Percentiles rank a stretch among this genome's conserved stretches.
phyloP scores from a whole-genome alignment of 92 coral and sea anemone species.

The Ricordea florida region DNA sequence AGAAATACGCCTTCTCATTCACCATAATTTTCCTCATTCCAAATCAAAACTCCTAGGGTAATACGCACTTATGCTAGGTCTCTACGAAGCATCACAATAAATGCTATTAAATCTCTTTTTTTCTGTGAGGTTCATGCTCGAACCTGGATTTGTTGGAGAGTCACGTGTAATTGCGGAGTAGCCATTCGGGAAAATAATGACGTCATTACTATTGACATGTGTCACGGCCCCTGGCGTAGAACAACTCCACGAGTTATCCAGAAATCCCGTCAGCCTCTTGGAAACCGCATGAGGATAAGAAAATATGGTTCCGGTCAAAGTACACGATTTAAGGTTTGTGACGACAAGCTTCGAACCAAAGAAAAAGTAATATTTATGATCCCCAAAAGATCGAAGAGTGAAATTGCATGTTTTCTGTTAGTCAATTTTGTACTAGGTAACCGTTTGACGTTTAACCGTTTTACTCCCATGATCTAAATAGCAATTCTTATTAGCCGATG shows the following conservation, averaged over 20 bases:
- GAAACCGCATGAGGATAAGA: slow-evolving; percentile 63
- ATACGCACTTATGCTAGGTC: no score
- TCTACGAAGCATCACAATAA: no score
- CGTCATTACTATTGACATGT: slow-evolving; percentile 83
- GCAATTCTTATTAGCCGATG: no score
- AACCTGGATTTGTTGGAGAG: slow-evolving; percentile 91
- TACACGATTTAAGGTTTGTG: slow-evolving; percentile 68
- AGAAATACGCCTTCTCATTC: no score
- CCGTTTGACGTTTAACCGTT: no score
- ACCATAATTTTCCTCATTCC: no score
- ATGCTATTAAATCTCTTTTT: not conserved
- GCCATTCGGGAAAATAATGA: slow-evolving; percentile 83
- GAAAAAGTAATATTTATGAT: no score
- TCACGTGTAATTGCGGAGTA: slow-evolving; percentile 90
- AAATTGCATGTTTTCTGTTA: no score
- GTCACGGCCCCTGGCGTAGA: slow-evolving; percentile 72
- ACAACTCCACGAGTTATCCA: slow-evolving; percentile 77
- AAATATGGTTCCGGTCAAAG: slow-evolving; percentile 67
- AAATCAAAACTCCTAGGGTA: no score
- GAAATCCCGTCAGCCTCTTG: slow-evolving; percentile 68
- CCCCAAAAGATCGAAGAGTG: no score
- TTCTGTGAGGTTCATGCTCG: slow-evolving; percentile 93
- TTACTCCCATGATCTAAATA: no score
- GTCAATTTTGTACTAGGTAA: no score
- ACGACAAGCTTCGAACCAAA: not conserved